phyloP scores from a whole-genome alignment of 64 coral and sea anemone genomes.

The Stylophora pistillata region DNA sequence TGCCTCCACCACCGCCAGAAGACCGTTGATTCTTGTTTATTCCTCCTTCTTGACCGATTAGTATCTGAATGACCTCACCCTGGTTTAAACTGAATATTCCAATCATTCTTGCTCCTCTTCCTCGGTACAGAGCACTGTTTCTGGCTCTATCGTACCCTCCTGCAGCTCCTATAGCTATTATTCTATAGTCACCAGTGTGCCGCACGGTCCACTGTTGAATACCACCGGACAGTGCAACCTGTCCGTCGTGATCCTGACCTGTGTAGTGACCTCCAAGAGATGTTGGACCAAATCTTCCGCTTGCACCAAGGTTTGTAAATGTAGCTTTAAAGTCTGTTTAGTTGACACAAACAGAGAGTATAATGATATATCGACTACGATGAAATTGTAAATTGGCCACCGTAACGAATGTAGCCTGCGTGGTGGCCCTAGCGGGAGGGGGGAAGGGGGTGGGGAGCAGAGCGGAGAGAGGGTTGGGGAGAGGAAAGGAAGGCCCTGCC shows the following conservation, averaged over 20 bases:
- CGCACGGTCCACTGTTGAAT: too few species aligned
- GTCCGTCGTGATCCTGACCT: too few species aligned
- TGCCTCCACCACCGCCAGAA: slow-evolving; percentile 59
- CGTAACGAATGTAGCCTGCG: too few species aligned
- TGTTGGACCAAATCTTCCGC: slow-evolving; percentile 32
- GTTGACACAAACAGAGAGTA: too few species aligned
- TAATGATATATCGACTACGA: too few species aligned
- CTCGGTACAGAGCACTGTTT: slow-evolving; percentile 48
- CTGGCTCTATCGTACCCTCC: slow-evolving; percentile 17
- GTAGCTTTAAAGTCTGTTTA: too few species aligned
- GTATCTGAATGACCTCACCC: slow-evolving; percentile 36
- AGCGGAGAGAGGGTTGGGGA: too few species aligned
- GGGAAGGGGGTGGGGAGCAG: too few species aligned
- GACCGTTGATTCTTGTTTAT: not conserved
- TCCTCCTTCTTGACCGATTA: slow-evolving; percentile 61
- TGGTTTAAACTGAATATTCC: slow-evolving; percentile 38
- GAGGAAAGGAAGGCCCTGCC: too few species aligned
- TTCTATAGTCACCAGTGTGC: slow-evolving; percentile 48
- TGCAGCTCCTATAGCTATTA: slow-evolving; percentile 61
- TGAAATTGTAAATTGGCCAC: too few species aligned
- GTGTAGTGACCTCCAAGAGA: slow-evolving; percentile 47
- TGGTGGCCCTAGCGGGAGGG: too few species aligned
- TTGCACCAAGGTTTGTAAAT: slow-evolving; percentile 49
- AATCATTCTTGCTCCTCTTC: slow-evolving; percentile 64
- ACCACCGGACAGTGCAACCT: too few species aligned